Evolutionary conservation across 2,797 vertebrate species (phyloP).

Genomic region (Lepilemur ruficaudatus): DNA sequence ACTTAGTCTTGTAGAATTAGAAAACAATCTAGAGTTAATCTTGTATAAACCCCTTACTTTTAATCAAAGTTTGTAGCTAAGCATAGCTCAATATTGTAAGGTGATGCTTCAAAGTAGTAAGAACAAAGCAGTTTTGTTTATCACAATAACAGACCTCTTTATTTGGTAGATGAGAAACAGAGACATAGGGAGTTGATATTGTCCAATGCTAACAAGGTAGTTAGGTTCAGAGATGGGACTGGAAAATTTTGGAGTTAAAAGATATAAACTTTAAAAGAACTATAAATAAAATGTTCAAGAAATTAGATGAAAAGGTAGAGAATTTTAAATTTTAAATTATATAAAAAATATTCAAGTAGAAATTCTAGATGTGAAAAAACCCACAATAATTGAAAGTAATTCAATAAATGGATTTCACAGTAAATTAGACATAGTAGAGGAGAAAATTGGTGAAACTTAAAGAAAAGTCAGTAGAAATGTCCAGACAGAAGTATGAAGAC

Average conservation of each 20-base stretch:
- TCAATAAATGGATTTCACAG: background rate
- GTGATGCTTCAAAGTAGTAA: background rate
- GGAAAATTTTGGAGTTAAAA: background rate
- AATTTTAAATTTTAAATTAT: background rate
- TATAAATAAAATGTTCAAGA: background rate
- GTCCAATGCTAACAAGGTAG: background rate
- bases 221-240: background rate
- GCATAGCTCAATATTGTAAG: background rate
- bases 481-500: background rate
- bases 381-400: background rate
- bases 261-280: background rate
- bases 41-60: constrained; percentile 28
- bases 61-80: constrained; percentile 45
- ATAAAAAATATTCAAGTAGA: background rate
- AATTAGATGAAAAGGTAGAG: background rate
- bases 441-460: background rate
- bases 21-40: constrained; percentile 17
- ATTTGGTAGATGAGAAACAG: background rate
- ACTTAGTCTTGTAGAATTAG: constrained; percentile 37
- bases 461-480: background rate
- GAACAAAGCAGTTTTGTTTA: constrained; percentile 14
- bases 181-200: background rate
- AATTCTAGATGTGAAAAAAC: background rate
- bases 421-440: background rate
- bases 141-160: background rate